phyloP scores from a whole-genome alignment of 53 echinoderm and acorn worm genomes.

The Holothuria leucospilota region DNA sequence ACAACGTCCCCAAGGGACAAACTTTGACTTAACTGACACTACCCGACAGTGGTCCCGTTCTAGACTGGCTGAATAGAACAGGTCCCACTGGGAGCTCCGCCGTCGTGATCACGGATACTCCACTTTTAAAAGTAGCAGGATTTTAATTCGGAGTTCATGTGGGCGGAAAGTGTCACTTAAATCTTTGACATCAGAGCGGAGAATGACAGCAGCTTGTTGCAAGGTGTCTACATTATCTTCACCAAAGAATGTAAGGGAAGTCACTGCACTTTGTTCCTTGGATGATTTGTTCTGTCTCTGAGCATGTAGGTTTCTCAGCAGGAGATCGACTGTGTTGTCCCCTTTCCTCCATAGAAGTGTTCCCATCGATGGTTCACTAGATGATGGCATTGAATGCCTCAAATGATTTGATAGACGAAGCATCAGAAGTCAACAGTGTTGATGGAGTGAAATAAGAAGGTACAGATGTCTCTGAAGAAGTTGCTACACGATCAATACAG shows the following conservation, averaged over 20 bases:
- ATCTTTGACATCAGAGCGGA: not conserved
- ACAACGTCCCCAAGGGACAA: too few species aligned
- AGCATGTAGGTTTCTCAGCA: not conserved
- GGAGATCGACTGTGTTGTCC: slow-evolving; percentile 13
- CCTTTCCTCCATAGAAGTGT: slow-evolving; percentile 10
- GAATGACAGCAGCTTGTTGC: not conserved
- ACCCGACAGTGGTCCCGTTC: too few species aligned
- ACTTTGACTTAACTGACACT: too few species aligned
- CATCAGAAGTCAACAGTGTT: not conserved
- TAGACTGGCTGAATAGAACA: too few species aligned
- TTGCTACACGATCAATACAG: not conserved
- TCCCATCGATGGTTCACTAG: not conserved
- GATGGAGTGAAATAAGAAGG: slow-evolving; percentile 11
- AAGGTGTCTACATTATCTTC: slow-evolving; percentile 7
- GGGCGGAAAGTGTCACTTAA: not conserved
- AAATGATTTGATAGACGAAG: not conserved
- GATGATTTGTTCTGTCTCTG: slow-evolving; percentile 1
- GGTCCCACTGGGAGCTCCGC: too few species aligned
- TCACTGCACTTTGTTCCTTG: slow-evolving; percentile 2
- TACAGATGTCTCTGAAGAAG: not conserved
- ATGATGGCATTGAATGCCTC: not conserved
- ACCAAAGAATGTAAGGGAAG: not conserved
- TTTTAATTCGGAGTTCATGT: too few species aligned
- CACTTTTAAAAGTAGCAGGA: too few species aligned
- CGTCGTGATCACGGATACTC: too few species aligned